Conservation (phyloP, 2,888 invertebrate genomes). For the Antheraea assamensis region DNA sequence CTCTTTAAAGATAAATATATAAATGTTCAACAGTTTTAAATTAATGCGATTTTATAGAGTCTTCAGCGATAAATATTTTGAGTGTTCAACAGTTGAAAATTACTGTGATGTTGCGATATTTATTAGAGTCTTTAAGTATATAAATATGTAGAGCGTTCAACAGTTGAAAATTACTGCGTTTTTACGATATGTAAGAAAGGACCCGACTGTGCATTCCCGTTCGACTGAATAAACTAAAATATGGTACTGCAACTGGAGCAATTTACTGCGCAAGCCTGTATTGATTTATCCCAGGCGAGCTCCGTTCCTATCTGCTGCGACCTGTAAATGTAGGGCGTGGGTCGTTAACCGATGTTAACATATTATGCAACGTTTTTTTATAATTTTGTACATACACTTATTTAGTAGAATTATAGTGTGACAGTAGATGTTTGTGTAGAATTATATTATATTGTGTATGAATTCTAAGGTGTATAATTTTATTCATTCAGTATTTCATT, state of each 20-base stretch:
- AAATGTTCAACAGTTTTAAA: background rate
- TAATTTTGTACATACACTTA: background rate
- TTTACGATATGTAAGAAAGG: background rate
- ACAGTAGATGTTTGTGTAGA: background rate
- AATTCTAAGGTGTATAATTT: background rate
- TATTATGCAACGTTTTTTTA: background rate
- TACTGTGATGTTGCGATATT: background rate
- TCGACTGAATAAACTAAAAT: background rate
- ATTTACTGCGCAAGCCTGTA: conserved; percentile 11
- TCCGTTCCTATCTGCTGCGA: background rate
- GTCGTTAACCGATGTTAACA: background rate
- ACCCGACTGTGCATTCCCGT: background rate
- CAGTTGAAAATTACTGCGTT: background rate
- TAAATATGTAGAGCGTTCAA: no score
- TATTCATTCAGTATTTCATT: background rate
- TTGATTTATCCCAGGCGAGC: conserved; percentile 4
- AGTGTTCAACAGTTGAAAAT: background rate
- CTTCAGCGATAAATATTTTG: no score
- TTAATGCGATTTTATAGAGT: background rate
- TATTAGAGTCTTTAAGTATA: no score
- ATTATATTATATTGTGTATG: background rate
- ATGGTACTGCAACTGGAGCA: background rate
- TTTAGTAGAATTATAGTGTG: background rate
- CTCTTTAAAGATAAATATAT: no score
- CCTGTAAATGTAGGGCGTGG: background rate